These are phyloP conservation scores for Caenorhabditis elegans DNA, from an alignment of 1,140 invertebrate genomes.

Conservation along the genomic window WBcel235 BX284606.5:4123001-4123500, in stretches of 20 bases:
- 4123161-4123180: neutral
- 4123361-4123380: neutral
- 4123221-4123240: neutral
- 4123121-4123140: neutral
- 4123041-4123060: constrained; percentile 28
- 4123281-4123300: neutral
- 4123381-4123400: constrained; percentile 32
- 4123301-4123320: neutral
- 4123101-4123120: constrained; percentile 36
- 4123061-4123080: neutral
- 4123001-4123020: neutral
- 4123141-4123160: neutral
- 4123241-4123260: neutral
- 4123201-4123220: constrained; percentile 39
- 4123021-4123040: constrained; percentile 36
- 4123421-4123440: neutral
- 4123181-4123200: constrained; percentile 19
- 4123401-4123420: neutral
- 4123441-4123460: neutral
- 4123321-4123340: neutral
- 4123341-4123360: neutral
- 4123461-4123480: constrained; percentile 28
- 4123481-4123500: constrained; percentile 31
- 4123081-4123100: constrained; percentile 32
- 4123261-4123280: neutral